Evolutionary conservation across 2,888 invertebrate species (phyloP), one percentile per base, ranked within the genome.

Genomic region (Nemotelus pantherinus): DNA sequence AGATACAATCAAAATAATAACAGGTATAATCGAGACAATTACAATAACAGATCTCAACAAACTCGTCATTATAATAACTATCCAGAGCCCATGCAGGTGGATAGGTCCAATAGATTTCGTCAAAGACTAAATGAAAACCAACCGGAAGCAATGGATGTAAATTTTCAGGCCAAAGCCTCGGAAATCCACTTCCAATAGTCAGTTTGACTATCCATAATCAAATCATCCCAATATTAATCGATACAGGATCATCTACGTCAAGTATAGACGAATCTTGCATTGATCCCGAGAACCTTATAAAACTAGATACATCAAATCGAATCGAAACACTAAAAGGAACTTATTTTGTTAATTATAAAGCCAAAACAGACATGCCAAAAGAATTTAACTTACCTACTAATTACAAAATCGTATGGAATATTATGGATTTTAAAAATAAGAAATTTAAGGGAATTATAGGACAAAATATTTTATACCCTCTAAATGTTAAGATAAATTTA

Each of bases 361-460:
- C 45, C 44, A 65, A 10, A 44, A 45, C 65, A 9, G 10, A 9
- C 10, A 65, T 44, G 65, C 45, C 45, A 45, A 7, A 45, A 5
- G 4, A 65, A 25, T 65, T 65, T 44, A 10, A 7, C 2, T n/a
- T 44, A 2, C 65, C 65, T 2, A n/a, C 4, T 9, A 10, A 2
- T 0, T 4, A 43, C 5, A 44, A 44, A 47, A 47, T 65, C 2
- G 3, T 65, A 7, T 65, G 65, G 65, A 43, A 65, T 65, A 10
- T 9, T 3, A 65, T 65, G 65, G 10, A 45, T 44, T 65, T 65
- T 2, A 2, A 44, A 9, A 10, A 65, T 4, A 65, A 65, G 25
- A 65, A 9, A 65, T 65, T 65, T 39, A 65, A 47, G 2, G 65
- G 45, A 3, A 65, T 65, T 6, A 65, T 65, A 65, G 65, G 65